phyloP scores from a whole-genome alignment of 53 echinoderm and acorn worm species.

The Echinometra lucunter region DNA sequence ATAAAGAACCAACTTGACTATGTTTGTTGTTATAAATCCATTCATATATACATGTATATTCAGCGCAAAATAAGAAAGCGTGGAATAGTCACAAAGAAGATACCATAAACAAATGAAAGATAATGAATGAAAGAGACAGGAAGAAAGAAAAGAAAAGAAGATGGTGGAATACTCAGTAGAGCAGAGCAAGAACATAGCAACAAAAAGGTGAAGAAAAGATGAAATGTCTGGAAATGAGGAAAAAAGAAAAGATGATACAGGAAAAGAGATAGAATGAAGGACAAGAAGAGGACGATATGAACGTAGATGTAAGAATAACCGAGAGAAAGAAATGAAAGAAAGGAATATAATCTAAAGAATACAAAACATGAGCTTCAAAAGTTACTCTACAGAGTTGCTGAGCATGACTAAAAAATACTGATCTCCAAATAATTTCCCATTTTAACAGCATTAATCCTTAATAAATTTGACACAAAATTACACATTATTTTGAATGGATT shows the following conservation, averaged over 20 bases:
- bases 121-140: not conserved
- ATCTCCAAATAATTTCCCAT: not conserved
- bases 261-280: not conserved
- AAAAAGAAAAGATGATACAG: not conserved
- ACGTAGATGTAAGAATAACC: not conserved
- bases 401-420: not conserved
- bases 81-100: not conserved
- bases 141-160: not conserved
- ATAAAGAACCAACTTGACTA: not conserved
- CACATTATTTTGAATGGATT: not conserved
- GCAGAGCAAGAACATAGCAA: not conserved
- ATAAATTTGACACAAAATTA: not conserved
- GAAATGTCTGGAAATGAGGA: not conserved
- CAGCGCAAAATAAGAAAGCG: not conserved
- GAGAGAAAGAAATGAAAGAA: not conserved
- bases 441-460: not conserved
- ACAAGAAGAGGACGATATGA: not conserved
- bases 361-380: not conserved
- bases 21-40: conserved; percentile 10
- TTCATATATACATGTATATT: conserved; percentile 16
- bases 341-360: not conserved
- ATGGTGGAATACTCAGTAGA: not conserved
- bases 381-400: not conserved
- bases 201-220: not conserved
- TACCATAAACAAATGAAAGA: not conserved